phyloP scores from a whole-genome alignment of 2,797 vertebrate genomes.

The Hafferia zeledoni region DNA sequence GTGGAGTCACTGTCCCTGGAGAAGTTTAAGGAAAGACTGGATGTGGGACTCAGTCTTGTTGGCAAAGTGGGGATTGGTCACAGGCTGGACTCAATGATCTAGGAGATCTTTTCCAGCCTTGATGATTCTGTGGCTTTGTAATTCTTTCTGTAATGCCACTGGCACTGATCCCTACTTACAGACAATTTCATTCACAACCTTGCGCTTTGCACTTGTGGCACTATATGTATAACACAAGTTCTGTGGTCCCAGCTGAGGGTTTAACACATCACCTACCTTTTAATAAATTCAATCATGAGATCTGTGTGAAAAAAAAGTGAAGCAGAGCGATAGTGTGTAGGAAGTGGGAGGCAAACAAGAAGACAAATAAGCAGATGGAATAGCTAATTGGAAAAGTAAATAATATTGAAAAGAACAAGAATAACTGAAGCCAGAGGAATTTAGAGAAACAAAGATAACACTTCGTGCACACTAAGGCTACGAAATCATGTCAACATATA shows the following conservation, averaged over 20 bases:
- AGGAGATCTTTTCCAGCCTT: neutral
- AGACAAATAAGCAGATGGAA: neutral
- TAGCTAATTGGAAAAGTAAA: neutral
- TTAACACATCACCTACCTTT: neutral
- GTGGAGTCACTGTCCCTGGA: no score
- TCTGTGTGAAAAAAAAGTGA: neutral
- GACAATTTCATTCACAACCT: neutral
- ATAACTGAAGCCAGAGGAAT: neutral
- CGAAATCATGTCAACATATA: neutral
- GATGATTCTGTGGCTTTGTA: neutral
- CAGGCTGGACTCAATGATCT: neutral
- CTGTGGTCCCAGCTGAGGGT: neutral
- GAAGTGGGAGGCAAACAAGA: neutral
- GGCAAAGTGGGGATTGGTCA: rapidly evolving
- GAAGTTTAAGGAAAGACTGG: neutral
- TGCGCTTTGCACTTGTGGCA: rapidly evolving
- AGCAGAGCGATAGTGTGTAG: neutral
- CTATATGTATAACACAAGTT: rapidly evolving
- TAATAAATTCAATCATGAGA: neutral
- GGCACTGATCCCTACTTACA: neutral
- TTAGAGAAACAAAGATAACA: neutral
- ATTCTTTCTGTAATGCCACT: neutral
- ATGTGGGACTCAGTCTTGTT: rapidly evolving
- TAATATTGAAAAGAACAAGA: neutral
- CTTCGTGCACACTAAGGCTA: neutral